These are phyloP conservation scores for Cyprinodon variegatus DNA, from an alignment of 2,113 vertebrate genomes.

Conservation along the genomic window DNA sequence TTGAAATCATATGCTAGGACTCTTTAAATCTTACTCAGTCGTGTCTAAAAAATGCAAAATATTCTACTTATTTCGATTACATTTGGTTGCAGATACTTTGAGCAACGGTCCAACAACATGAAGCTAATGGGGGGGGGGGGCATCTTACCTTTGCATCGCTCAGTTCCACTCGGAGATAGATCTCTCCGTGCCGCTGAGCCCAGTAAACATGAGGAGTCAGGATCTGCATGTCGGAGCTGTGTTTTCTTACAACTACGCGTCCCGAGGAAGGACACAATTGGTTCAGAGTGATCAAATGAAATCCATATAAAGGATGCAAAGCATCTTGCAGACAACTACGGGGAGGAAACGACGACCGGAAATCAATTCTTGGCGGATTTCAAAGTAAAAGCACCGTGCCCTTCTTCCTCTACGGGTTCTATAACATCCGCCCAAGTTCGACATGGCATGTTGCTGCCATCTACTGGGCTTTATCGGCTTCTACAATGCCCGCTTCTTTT, in stretches of 20 bases:
- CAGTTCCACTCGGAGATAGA: constrained; percentile 92
- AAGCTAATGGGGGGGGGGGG: no score
- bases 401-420: background rate
- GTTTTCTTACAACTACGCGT: background rate
- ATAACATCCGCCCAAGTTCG: background rate
- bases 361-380: constrained; percentile 4
- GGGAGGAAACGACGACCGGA: constrained; percentile 34
- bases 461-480: background rate
- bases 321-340: background rate
- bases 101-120: background rate
- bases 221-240: constrained; percentile 66
- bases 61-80: background rate
- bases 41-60: background rate
- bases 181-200: constrained; percentile 91
- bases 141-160: constrained; percentile 88
- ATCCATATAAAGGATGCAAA: background rate
- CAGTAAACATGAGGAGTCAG: constrained; percentile 93
- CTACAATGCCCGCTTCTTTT: background rate
- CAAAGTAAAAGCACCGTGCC: constrained; percentile 35
- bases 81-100: no score
- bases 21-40: background rate
- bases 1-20: background rate
- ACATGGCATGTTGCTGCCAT: background rate
- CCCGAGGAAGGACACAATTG: accelerated
- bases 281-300: background rate